Conservation (phyloP, 2,113 vertebrate species). For the Sitta europaea region DNA sequence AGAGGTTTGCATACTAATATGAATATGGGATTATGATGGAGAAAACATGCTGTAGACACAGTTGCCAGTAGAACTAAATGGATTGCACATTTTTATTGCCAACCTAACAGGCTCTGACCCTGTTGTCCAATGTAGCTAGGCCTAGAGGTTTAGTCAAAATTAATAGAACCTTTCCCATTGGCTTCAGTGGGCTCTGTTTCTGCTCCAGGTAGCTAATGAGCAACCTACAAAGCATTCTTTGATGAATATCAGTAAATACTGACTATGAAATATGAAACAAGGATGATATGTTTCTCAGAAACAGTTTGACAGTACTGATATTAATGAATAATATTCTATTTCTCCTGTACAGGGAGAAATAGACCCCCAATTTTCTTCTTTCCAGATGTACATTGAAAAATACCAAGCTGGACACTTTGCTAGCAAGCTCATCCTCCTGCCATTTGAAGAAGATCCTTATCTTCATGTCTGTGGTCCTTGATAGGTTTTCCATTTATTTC, state of each 20-base stretch:
- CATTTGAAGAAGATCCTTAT: background rate
- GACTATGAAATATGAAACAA: background rate
- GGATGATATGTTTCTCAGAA: background rate
- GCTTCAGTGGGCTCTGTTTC: background rate
- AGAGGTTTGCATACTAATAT: background rate
- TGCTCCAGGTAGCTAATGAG: background rate
- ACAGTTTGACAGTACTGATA: background rate
- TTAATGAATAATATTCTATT: background rate
- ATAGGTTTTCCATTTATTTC: conserved; percentile 20
- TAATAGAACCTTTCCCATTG: background rate
- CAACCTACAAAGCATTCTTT: background rate
- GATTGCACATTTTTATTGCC: background rate
- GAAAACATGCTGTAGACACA: background rate
- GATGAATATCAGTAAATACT: background rate
- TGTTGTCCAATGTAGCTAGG: background rate
- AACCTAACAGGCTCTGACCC: background rate
- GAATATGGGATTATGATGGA: background rate
- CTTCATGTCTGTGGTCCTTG: background rate
- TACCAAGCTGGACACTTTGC: background rate
- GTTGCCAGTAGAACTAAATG: background rate
- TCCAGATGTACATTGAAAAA: background rate
- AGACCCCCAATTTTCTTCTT: background rate
- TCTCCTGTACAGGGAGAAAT: background rate
- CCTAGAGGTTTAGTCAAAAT: background rate
- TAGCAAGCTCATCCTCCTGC: background rate